Evolutionary conservation across 2,797 vertebrate species (phyloP).

Genomic region (Margarornis squamiger): DNA sequence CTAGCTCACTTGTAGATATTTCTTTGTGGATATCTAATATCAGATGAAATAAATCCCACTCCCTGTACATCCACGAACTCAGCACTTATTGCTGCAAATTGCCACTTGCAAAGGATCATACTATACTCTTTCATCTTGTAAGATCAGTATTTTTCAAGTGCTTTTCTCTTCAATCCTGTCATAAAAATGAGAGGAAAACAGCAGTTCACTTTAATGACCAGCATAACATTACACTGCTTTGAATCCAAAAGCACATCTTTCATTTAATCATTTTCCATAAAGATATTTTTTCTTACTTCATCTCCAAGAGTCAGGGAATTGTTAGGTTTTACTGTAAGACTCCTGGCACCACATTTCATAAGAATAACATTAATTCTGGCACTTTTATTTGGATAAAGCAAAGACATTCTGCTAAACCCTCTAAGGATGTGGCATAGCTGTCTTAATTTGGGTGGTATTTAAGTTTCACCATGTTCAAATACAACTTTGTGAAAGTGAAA

Average conservation of each 20-base stretch:
- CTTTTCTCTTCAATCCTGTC: conserved; percentile 12
- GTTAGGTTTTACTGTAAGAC: conserved; percentile 3
- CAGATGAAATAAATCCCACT: background rate
- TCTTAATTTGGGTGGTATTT: background rate
- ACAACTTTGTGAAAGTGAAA: background rate
- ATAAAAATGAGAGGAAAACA: conserved; percentile 39
- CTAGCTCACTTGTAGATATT: background rate
- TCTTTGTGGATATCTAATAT: background rate
- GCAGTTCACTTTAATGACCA: conserved; percentile 38
- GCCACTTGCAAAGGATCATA: background rate
- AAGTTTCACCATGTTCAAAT: background rate
- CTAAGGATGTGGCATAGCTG: background rate
- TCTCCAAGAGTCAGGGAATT: background rate
- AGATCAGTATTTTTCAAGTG: conserved; percentile 11
- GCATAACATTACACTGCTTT: conserved; percentile 3
- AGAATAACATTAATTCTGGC: background rate
- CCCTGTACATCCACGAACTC: background rate
- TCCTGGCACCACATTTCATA: background rate
- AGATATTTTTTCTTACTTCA: background rate
- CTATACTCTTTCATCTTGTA: background rate
- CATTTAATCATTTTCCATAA: conserved; percentile 25
- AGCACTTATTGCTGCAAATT: conserved; percentile 18
- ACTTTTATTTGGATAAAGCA: background rate
- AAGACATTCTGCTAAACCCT: background rate
- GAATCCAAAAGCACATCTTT: background rate